phyloP scores from a whole-genome alignment of 2,113 vertebrate genomes.

The Camelus dromedarius region DNA sequence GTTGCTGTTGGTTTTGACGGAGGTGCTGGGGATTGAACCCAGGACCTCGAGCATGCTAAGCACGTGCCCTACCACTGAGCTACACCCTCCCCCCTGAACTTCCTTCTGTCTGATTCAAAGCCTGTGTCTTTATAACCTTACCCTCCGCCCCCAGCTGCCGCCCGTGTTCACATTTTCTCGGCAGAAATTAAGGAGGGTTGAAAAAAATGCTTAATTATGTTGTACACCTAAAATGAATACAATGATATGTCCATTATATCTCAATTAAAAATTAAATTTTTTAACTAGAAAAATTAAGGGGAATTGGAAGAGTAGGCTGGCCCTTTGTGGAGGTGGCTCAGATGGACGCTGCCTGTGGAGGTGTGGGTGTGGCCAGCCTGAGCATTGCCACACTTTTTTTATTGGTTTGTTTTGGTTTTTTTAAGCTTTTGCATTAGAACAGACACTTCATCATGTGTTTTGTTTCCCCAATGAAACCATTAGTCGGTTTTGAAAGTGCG shows the following conservation, averaged over 20 bases:
- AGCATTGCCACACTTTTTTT: not conserved
- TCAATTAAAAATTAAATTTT: not conserved
- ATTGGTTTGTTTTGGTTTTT: conserved; percentile 7
- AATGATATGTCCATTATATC: not conserved
- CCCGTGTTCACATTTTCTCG: not conserved
- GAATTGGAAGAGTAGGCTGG: not conserved
- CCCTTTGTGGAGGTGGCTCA: not conserved
- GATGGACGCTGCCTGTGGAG: not conserved
- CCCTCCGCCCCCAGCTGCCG: not conserved
- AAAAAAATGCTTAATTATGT: not conserved
- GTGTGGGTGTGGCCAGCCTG: not conserved
- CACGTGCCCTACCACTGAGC: too few species aligned
- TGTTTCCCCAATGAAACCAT: conserved; percentile 8
- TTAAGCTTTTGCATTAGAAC: not conserved
- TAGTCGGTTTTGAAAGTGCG: conserved; percentile 26
- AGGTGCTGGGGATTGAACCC: too few species aligned
- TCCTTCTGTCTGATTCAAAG: not conserved
- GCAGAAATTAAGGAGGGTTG: not conserved
- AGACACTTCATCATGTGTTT: not conserved
- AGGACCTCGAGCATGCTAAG: too few species aligned
- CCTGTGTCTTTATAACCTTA: not conserved
- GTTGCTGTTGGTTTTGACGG: too few species aligned
- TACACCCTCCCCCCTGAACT: not conserved
- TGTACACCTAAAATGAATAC: not conserved
- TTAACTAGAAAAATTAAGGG: not conserved